Base-by-base conservation (phyloP, 2,113 vertebrate genomes). In the Dicrurus megarhynchus region DNA sequence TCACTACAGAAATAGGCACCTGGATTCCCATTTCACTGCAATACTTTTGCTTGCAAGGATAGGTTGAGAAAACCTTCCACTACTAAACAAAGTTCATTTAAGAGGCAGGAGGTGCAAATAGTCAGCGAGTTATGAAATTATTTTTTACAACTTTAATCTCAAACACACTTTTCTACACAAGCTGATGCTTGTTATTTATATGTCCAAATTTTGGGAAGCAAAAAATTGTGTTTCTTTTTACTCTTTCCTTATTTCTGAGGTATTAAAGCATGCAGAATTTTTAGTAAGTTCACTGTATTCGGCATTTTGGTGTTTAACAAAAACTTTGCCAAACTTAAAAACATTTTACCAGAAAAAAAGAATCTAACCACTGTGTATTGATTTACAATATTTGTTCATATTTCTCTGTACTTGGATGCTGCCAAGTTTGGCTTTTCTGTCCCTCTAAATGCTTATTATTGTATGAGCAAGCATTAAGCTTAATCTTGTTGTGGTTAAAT, bases 401-500 rank as follows among this genome's bases (percentile, higher is more conserved):
- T 78, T 95, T 80, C n/a, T 74, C 22, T 70, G 19, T n/a, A 56
- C 17, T 77, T 56, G 9, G 3, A 37, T 33, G 33, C 15, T 74
- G 18, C 24, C 33, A 75, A 69, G 30, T 85, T 53, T 79, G 49
- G 5, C 37, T 61, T 63, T 47, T 47, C 3, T 24, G 13, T 44
- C 30, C n/a, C 24, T 88, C 23, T 83, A 37, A 81, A 80, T 92
- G 71, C 20, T 86, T 93, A 68, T 88, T 93, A 44, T 68, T 70
- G 5, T 75, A 86, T 78, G 24, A 90, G 33, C 14, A 75, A 96
- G 14, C 55, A 63, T 73, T 91, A 79, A 2, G 2, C 70, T 74
- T 90, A 93, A 96, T 96, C 84, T 71, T 77, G 5, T 76, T 93
- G 79, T 49, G 82, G 79, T 94, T 92, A 92, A 77, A 84, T 41